phyloP scores from a whole-genome alignment of 2,888 invertebrate species.

The Lottia gigantea region DNA sequence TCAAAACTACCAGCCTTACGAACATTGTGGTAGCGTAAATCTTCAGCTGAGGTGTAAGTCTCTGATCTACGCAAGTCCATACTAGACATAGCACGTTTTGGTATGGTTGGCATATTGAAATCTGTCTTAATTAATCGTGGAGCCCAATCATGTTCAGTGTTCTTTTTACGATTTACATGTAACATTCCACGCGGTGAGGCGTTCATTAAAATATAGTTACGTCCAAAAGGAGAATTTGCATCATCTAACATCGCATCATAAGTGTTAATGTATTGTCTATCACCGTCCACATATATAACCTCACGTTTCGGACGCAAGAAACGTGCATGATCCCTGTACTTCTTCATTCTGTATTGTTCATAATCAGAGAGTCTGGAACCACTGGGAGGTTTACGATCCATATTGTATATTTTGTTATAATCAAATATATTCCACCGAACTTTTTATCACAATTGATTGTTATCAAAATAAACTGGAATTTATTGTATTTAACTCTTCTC shows the following conservation, averaged over 20 bases:
- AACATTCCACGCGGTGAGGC: not conserved
- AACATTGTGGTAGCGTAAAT: not conserved
- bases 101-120: not conserved
- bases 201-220: not conserved
- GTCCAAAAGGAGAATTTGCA: not conserved
- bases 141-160: not conserved
- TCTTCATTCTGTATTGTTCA: not conserved
- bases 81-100: not conserved
- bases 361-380: not conserved
- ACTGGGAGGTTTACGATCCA: not conserved
- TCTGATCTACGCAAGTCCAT: not conserved
- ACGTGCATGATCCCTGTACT: not conserved
- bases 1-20: not conserved
- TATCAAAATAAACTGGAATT: not conserved
- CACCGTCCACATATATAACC: not conserved
- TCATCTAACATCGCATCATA: not conserved
- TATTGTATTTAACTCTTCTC: not conserved
- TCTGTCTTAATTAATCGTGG: not conserved
- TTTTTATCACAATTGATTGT: no score
- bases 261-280: not conserved
- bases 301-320: not conserved
- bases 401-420: not conserved
- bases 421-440: not conserved
- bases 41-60: slow-evolving; percentile 1
- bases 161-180: not conserved